Conservation (phyloP, 2,888 invertebrate genomes). For the Liopterus haemorrhoidalis region DNA sequence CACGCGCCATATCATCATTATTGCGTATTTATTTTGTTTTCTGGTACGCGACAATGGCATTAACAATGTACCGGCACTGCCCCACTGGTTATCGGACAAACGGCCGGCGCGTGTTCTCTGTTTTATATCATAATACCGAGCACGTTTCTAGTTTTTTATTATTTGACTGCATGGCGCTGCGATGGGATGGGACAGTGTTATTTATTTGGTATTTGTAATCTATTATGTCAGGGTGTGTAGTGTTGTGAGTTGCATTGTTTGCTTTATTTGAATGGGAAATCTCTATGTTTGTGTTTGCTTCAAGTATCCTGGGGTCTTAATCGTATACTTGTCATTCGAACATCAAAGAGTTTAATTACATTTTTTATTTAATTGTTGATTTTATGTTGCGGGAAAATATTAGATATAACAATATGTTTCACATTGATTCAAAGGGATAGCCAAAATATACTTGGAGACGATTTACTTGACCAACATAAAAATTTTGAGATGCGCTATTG, state of each 20-base stretch:
- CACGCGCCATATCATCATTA: conserved; percentile 26
- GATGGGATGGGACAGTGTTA: too few species aligned
- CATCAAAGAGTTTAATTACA: too few species aligned
- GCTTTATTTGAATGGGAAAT: conserved; percentile 6
- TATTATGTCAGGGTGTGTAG: background rate
- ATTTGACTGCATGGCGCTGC: too few species aligned
- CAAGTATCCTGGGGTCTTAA: too few species aligned
- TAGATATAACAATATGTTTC: too few species aligned
- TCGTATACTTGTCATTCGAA: too few species aligned
- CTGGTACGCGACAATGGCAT: conserved; percentile 27
- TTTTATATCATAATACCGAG: conserved; percentile 16
- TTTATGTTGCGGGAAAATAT: too few species aligned
- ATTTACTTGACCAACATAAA: too few species aligned
- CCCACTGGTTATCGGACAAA: conserved; percentile 15
- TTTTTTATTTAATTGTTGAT: too few species aligned
- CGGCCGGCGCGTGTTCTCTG: conserved; percentile 20
- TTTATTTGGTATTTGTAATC: conserved; percentile 6
- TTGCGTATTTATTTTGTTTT: conserved; percentile 34
- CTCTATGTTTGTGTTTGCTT: background rate
- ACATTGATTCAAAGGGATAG: too few species aligned
- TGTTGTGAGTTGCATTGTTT: background rate
- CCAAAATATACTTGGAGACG: too few species aligned
- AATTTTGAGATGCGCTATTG: too few species aligned
- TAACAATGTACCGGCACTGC: conserved; percentile 25
- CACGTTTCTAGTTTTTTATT: conserved; percentile 2